Evolutionary conservation across 2,113 vertebrate genomes (phyloP), one percentile per base, ranked within the genome.

Genomic region (Prinia subflava): DNA sequence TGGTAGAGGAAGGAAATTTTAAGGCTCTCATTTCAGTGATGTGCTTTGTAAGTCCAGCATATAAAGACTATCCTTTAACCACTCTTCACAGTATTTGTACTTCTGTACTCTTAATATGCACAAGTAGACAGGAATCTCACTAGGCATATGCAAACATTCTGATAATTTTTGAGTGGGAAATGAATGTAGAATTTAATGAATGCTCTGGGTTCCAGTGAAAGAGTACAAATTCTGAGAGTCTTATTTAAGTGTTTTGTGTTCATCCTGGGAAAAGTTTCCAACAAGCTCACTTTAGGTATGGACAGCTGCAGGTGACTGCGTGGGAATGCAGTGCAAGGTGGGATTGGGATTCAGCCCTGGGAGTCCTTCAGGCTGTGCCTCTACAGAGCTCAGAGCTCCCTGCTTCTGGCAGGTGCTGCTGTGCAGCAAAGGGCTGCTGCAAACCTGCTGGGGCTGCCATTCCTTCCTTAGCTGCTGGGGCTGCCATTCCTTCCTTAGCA

Each of bases 391-490:
- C 49, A 55, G 44, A 13, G 22, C 9, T 71, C 44, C 12, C 27
- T 64, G 71, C 42, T 89, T 16, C 65, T 90, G 67, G 22, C 16
- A 16, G 20, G 16, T 8, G 11, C 33, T 60, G 35, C 69, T 74
- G 65, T 17, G 46, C 27, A 49, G 50, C 64, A 53, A 2, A 52
- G 39, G 7, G 42, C 79, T 74, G 35, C 77, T 62, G 37, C 22
- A 57, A 21, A 35, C 42, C 68, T 41, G 31, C 64, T 1, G 3
- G 10, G 49, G 16, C 56, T 63, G 16, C 44, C 0, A 0, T 49
- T 50, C 30, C 21, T 76, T 63, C 75, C 42, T 60, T 2, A 16
- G 11, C 35, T 65, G 16, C 83, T 86, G 59, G 67, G 42, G 16
- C 56, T 63, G 16, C 44, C 0, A 0, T 49, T 50, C 30, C 21